Evolutionary conservation across 2,888 invertebrate genomes (phyloP), one percentile per base, ranked within the genome.

Genomic region (Furcula furcula): DNA sequence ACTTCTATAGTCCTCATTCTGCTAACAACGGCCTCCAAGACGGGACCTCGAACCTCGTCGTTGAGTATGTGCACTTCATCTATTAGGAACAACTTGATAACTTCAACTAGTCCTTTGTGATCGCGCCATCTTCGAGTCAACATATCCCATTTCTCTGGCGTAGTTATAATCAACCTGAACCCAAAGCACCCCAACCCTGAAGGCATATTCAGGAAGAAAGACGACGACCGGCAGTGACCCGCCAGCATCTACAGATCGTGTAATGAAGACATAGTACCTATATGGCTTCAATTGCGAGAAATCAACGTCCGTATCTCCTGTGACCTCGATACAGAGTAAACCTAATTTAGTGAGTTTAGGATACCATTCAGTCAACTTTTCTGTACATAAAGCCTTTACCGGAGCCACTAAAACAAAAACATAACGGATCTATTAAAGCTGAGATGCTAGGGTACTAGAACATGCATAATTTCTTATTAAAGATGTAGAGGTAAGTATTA

Each of bases 91-190:
- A 94, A 69, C 56, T 91, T 92, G 7, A 95, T 90, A 5, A 88
- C 67, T 42, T 91, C 88, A 10, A 94, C 91, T 7, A 94, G 67
- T 5, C 87, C 76, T 36, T 87, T 85, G 62, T 93, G 91, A 58
- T 94, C 93, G 46, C 90, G 90, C 94, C 94, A 95, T 41, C 91
- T 89, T 36, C 95, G 89, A 0, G 95, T 95, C 52, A 95, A 65
- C 53, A 93, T 93, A 71, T 96, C 95, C 95, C 95, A 95, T 77
- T 95, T 95, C 75, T 95, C 95, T 0, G 95, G 95, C 0, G 96
- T 96, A 2, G 95, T 94, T 58, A 95, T 91, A 55, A 95, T 91
- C 29, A 94, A 77, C 60, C 94, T 91, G 38, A 9, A n/a, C n/a
- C n/a, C n/a, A n/a, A n/a, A n/a, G n/a, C n/a, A n/a, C n/a, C n/a